Evolutionary conservation across 2,888 invertebrate species (phyloP), one percentile per base, ranked within the genome.

Genomic region (Athalia cordata): DNA sequence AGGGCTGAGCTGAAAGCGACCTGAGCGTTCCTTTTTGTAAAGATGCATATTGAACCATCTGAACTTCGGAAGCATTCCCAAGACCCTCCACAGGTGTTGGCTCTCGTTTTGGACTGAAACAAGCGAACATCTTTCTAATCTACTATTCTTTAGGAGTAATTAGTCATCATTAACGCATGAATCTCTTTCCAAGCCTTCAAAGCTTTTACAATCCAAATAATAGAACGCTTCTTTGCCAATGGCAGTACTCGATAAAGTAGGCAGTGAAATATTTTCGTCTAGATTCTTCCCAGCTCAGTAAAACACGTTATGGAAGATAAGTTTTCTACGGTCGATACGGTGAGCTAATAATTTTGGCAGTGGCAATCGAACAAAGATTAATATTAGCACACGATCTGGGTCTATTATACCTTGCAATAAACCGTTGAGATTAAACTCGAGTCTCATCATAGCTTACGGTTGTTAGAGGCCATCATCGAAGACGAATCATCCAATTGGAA

Each of bases 1-100:
- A 82, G 81, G 86, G 91, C 89, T 77, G 92, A 86, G 86, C 91
- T 65, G 93, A 93, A 8, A 94, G 88, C 77, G 93, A 93, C 80
- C 93, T 92, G 11, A 94, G 87, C 6, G 93, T 93, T 70, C 93
- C 93, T 6, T 93, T 93, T 79, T 92, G 91, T 84, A 92, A 91
- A 11, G 92, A 92, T 13, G 93, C 92, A 84, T 93, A 93, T 85
- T 94, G 93, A 4, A 93, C 93, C 92, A 93, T 93, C 89, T 93
- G 93, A 50, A 93, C 92, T 9, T 92, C 91, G 7, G 82, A 83
- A 79, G 88, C 89, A 78, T 86, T 88, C 76, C 85, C 84, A n/a
- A 86, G 78, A 64, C 86, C 87, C 82, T 89, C 89, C 64, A 86
- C 83, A 0, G 93, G 89, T 50, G 90, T 87, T 59, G 88, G 85